Evolutionary conservation across 2,113 vertebrate species (phyloP).

Genomic region (Accipiter virgatus): DNA sequence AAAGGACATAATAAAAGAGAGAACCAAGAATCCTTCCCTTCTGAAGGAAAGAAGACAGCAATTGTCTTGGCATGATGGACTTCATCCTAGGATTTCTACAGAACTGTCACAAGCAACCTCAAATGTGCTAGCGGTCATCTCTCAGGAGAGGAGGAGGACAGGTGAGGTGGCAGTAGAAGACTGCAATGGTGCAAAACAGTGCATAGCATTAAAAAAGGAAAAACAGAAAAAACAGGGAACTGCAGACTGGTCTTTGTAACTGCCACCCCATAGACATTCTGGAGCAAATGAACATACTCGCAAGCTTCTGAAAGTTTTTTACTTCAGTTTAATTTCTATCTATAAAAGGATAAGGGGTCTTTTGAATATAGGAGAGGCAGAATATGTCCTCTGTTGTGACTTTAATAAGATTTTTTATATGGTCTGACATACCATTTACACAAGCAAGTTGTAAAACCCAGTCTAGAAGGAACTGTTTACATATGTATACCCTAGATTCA

Average conservation of each 20-base stretch:
- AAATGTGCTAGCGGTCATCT: not conserved
- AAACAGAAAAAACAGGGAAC: not conserved
- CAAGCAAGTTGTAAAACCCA: not conserved
- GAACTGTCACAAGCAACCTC: not conserved
- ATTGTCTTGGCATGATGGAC: not conserved
- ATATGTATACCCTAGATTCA: not conserved
- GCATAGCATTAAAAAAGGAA: not conserved
- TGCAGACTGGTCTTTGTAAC: not conserved
- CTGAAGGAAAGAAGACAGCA: not conserved
- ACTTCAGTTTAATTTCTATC: not conserved
- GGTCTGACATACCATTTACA: not conserved
- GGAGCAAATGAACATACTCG: not conserved
- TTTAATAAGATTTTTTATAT: not conserved
- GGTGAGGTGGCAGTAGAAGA: not conserved
- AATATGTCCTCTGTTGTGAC: not conserved
- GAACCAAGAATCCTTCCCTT: not conserved
- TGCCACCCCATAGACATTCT: not conserved
- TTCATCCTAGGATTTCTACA: not conserved
- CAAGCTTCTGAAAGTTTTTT: not conserved
- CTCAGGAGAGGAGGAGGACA: not conserved
- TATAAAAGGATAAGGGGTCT: not conserved
- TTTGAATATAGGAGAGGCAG: not conserved
- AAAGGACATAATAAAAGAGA: not conserved
- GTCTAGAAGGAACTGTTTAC: not conserved
- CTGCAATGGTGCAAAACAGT: not conserved